A percentile compares a stretch with the other conserved stretches of the same genome.
Conservation (phyloP, 2,113 vertebrate species). For the Ceyx melanurus region DNA sequence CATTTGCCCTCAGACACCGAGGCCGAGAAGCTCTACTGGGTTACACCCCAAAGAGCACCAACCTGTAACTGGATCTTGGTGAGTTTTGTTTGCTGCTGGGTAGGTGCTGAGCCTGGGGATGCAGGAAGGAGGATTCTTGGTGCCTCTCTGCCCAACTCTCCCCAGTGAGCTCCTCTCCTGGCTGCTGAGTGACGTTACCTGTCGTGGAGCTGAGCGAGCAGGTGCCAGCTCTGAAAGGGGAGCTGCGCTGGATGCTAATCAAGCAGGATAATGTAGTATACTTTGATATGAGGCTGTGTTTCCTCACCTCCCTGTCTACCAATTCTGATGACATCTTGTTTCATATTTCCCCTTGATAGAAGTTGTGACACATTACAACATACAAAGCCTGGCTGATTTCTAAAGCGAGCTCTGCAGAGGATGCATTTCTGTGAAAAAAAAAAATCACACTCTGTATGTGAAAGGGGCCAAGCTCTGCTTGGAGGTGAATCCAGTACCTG, state of each 20-base stretch:
- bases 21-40: not conserved
- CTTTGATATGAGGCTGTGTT: conserved; percentile 53
- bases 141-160: not conserved
- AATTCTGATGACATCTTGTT: conserved; percentile 13
- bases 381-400: not conserved
- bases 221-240: not conserved
- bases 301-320: conserved; percentile 25
- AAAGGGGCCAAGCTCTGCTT: conserved; percentile 3
- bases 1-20: not conserved
- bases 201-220: not conserved
- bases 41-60: not conserved
- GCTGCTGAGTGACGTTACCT: not conserved
- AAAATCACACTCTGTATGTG: not conserved
- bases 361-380: conserved; percentile 16
- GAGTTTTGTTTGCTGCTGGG: not conserved
- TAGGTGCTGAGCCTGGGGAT: not conserved
- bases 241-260: conserved; percentile 25
- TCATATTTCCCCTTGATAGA: conserved; percentile 32
- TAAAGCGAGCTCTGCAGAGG: not conserved
- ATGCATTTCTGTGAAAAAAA: not conserved
- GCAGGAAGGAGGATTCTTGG: not conserved
- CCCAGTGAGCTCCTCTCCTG: fast-evolving
- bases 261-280: not conserved
- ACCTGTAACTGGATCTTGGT: not conserved
- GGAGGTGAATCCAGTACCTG: not conserved